A percentile compares a stretch with the other conserved stretches of the same genome.
Conservation (phyloP, 2,113 vertebrate genomes). For the Malurus cyaneus region DNA sequence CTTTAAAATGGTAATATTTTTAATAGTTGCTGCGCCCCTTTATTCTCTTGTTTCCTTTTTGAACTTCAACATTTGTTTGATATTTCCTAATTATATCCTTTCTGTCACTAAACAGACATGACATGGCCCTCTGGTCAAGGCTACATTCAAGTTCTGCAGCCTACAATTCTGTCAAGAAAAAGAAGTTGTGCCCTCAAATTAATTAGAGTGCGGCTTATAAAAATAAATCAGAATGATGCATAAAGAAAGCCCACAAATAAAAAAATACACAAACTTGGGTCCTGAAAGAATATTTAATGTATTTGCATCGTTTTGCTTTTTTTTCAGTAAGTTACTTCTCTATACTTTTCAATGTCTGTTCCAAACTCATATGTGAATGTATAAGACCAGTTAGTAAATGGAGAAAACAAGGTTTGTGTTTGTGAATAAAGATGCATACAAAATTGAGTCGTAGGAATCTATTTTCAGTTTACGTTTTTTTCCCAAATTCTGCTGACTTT, state of each 20-base stretch:
- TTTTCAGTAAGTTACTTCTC: background rate
- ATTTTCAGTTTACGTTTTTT: background rate
- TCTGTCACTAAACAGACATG: background rate
- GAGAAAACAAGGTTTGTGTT: background rate
- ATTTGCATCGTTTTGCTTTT: background rate
- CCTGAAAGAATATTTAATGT: no score
- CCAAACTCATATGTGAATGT: background rate
- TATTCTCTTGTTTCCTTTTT: background rate
- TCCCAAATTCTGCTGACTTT: background rate
- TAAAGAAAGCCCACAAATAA: no score
- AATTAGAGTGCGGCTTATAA: background rate
- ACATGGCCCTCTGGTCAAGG: background rate
- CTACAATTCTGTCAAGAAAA: background rate
- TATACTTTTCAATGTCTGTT: background rate
- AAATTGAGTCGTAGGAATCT: background rate
- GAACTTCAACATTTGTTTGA: constrained; percentile 17
- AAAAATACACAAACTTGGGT: no score
- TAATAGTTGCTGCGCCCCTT: background rate
- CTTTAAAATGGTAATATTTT: constrained; percentile 22
- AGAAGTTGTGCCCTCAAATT: background rate
- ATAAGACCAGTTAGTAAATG: background rate
- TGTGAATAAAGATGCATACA: background rate
- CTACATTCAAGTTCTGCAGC: background rate
- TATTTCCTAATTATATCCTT: constrained; percentile 42
- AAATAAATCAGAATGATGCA: background rate